Evolutionary conservation across 2,797 vertebrate species (phyloP).

Genomic region (Acanthiza pusilla): DNA sequence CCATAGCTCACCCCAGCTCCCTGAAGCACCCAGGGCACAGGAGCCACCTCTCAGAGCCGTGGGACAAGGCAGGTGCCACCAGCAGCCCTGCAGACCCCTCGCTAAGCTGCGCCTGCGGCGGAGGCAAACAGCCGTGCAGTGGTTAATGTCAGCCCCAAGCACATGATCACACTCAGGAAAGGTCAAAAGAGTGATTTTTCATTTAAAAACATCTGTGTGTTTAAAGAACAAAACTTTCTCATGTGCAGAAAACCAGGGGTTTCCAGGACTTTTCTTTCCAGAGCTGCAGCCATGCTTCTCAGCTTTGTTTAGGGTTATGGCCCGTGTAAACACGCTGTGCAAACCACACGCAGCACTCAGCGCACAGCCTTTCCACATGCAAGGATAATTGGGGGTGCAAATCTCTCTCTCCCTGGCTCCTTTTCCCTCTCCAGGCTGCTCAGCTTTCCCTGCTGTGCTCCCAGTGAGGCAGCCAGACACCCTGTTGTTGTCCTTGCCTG

Average conservation of each 20-base stretch:
- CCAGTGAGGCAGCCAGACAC: neutral
- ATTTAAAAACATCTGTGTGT: slow-evolving; percentile 69
- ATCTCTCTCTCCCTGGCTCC: neutral
- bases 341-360: neutral
- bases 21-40: neutral
- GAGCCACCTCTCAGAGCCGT: neutral
- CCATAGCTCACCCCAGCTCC: neutral
- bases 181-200: slow-evolving; percentile 74
- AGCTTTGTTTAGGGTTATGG: slow-evolving; percentile 8
- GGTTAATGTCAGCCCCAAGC: slow-evolving; percentile 62
- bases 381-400: neutral
- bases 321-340: neutral
- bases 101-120: neutral
- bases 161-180: slow-evolving; percentile 63
- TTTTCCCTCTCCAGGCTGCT: neutral
- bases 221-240: slow-evolving; percentile 74
- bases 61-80: neutral
- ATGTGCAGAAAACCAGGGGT: slow-evolving; percentile 65
- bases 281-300: slow-evolving; percentile 9
- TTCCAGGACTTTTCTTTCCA: slow-evolving; percentile 43
- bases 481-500: neutral
- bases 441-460: neutral
- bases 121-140: slow-evolving; percentile 21
- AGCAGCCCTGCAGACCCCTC: neutral
- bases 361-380: neutral